A percentile compares a stretch with the other conserved stretches of the same genome.
Evolutionary conservation across 2,113 vertebrate species (phyloP).

Genomic region (Nothobranchius furzeri): DNA sequence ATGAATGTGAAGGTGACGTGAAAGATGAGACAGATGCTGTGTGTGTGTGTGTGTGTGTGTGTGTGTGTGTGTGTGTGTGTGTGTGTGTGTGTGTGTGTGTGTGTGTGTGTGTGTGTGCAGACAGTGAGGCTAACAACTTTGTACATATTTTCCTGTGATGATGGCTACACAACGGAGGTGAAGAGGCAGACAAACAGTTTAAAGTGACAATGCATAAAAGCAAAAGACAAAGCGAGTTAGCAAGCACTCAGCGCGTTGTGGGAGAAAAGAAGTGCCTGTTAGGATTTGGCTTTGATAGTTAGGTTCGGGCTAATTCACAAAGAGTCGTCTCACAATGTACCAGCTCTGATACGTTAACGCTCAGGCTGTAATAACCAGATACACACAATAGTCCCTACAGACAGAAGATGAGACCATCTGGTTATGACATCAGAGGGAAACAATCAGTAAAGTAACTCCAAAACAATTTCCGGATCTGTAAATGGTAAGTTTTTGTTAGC

Average conservation of each 20-base stretch:
- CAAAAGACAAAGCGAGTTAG: conserved; percentile 43
- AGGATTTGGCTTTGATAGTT: conserved; percentile 31
- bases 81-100: neutral
- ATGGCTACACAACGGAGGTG: conserved; percentile 55
- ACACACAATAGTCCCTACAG: conserved; percentile 20
- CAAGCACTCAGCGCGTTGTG: conserved; percentile 35
- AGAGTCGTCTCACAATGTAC: conserved; percentile 34
- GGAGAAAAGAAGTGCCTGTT: conserved; percentile 37
- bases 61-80: conserved; percentile 23
- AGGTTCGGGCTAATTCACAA: conserved; percentile 19
- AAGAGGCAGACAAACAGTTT: conserved; percentile 43
- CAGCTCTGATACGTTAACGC: conserved; percentile 11
- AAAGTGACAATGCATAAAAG: conserved; percentile 42
- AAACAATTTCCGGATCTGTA: conserved; percentile 13
- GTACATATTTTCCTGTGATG: conserved; percentile 55
- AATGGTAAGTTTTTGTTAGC: conserved; percentile 26
- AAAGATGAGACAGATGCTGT: conserved; percentile 50
- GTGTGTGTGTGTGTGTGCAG: conserved; percentile 50
- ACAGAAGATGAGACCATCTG: conserved; percentile 17
- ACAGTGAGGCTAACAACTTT: conserved; percentile 62
- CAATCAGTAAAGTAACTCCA: neutral
- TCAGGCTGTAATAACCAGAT: conserved; percentile 26
- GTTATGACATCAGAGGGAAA: conserved; percentile 10
- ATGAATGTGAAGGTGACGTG: conserved; percentile 67
- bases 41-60: conserved; percentile 33